Conservation (phyloP, 1,140 invertebrate genomes). For the Ceratoteleas bidentatus region DNA sequence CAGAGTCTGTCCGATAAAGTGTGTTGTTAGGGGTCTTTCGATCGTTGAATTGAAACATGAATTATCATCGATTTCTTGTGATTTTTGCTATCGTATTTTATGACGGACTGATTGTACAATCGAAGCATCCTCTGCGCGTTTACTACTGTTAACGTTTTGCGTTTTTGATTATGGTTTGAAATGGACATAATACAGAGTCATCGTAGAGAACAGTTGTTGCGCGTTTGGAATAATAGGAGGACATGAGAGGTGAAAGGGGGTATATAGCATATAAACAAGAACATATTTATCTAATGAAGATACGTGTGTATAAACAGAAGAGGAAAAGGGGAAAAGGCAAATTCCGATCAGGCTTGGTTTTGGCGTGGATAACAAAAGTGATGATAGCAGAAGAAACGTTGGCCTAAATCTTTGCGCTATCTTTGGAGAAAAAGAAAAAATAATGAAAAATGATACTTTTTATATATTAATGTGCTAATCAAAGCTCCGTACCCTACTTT, state of each 20-base stretch:
- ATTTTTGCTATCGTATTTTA: constrained; percentile 66
- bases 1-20: no score
- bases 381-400: constrained; percentile 69
- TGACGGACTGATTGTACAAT: constrained; percentile 58
- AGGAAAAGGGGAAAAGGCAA: constrained; percentile 21
- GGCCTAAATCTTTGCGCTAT: constrained; percentile 80
- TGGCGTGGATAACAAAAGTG: not conserved
- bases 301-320: constrained; percentile 49
- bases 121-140: constrained; percentile 38
- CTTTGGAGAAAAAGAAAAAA: constrained; percentile 70
- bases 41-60: constrained; percentile 50
- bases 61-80: constrained; percentile 54
- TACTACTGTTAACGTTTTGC: constrained; percentile 37
- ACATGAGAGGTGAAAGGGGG: constrained; percentile 38
- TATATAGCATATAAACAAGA: constrained; percentile 54
- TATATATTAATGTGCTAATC: constrained; percentile 79
- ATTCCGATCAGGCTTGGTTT: constrained; percentile 51
- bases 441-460: constrained; percentile 72
- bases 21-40: constrained; percentile 38
- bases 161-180: constrained; percentile 59
- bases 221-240: constrained; percentile 44
- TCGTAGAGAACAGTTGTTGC: constrained; percentile 38
- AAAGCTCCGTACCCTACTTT: constrained; percentile 68
- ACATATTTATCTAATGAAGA: constrained; percentile 62
- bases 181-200: constrained; percentile 54